A percentile compares a stretch with the other conserved stretches of the same genome.
These are phyloP conservation scores for Oscheius sp. DNA, from an alignment of 2,888 invertebrate species.

Conservation along the genomic window DNA sequence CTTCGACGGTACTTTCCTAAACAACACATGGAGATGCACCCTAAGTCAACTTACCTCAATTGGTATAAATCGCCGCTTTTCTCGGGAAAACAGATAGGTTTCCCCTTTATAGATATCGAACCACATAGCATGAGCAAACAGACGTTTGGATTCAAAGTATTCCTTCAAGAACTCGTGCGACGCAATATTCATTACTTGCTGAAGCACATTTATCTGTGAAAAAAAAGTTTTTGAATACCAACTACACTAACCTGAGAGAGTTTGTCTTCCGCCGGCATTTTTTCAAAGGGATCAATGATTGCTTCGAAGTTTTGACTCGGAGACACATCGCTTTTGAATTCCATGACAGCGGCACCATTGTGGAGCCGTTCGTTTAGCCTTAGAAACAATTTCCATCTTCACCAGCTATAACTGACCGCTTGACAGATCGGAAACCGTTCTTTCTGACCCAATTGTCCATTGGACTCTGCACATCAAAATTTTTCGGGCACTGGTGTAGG, in stretches of 20 bases:
- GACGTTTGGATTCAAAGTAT: conserved; percentile 48
- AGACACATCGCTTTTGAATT: conserved; percentile 52
- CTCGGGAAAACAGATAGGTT: conserved; percentile 90
- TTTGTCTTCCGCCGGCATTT: conserved; percentile 90
- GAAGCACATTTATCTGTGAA: conserved; percentile 65
- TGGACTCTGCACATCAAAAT: conserved; percentile 79
- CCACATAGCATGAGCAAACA: conserved; percentile 82
- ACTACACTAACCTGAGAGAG: conserved; percentile 83
- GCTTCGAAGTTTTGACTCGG: conserved; percentile 81
- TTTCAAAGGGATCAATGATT: conserved; percentile 87
- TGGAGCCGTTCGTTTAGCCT: conserved; percentile 63
- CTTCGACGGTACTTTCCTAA: conserved; percentile 53
- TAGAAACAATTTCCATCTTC: neutral
- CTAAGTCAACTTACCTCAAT: conserved; percentile 85
- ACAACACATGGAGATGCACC: neutral
- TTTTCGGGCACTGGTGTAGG: conserved; percentile 79
- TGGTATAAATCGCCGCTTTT: conserved; percentile 85
- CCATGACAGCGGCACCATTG: conserved; percentile 52
- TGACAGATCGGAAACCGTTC: conserved; percentile 86
- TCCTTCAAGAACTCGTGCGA: conserved; percentile 61
- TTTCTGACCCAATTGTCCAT: conserved; percentile 90
- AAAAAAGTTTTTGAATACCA: conserved; percentile 3
- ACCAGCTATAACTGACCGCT: conserved; percentile 75
- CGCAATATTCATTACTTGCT: conserved; percentile 63
- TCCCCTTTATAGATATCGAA: conserved; percentile 96